Evolutionary conservation across 1,140 invertebrate species (phyloP).

Genomic region (Nebria ingens): DNA sequence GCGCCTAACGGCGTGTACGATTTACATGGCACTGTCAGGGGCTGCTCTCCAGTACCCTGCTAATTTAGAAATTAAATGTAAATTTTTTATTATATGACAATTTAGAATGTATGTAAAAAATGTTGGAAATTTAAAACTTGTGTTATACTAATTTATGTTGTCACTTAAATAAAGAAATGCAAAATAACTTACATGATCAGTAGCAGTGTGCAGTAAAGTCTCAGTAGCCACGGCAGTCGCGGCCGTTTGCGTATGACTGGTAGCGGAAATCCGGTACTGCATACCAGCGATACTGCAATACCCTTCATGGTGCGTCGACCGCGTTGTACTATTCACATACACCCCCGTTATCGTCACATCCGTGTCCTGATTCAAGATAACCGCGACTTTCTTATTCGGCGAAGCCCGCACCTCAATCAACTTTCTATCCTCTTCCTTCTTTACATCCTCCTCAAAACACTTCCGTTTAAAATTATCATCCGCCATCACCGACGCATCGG

Average conservation of each 20-base stretch:
- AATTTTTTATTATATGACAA: no score
- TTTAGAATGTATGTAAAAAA: no score
- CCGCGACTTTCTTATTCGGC: slow-evolving; percentile 47
- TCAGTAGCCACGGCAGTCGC: slow-evolving; percentile 61
- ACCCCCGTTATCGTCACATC: slow-evolving; percentile 79
- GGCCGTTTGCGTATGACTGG: slow-evolving; percentile 67
- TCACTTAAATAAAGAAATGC: slow-evolving; percentile 5
- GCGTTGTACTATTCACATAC: slow-evolving; percentile 60
- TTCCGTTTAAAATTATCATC: slow-evolving; percentile 25
- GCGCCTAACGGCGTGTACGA: slow-evolving; percentile 72
- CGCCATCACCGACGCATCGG: slow-evolving; percentile 26
- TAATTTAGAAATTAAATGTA: background rate
- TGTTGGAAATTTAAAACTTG: no score
- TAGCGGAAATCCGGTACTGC: slow-evolving; percentile 68
- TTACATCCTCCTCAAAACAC: slow-evolving; percentile 36
- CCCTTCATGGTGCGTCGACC: slow-evolving; percentile 64
- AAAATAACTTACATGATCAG: slow-evolving; percentile 37
- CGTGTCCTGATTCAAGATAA: slow-evolving; percentile 71
- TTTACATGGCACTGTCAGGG: slow-evolving; percentile 41
- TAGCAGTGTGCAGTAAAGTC: slow-evolving; percentile 36
- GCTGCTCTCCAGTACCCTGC: background rate
- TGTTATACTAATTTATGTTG: no score
- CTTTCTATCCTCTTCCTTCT: slow-evolving; percentile 35
- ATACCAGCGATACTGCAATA: slow-evolving; percentile 72
- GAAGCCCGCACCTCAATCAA: slow-evolving; percentile 43